Evolutionary conservation across 92 coral and sea anemone species (phyloP).

Genomic region (Actinostola sp.): DNA sequence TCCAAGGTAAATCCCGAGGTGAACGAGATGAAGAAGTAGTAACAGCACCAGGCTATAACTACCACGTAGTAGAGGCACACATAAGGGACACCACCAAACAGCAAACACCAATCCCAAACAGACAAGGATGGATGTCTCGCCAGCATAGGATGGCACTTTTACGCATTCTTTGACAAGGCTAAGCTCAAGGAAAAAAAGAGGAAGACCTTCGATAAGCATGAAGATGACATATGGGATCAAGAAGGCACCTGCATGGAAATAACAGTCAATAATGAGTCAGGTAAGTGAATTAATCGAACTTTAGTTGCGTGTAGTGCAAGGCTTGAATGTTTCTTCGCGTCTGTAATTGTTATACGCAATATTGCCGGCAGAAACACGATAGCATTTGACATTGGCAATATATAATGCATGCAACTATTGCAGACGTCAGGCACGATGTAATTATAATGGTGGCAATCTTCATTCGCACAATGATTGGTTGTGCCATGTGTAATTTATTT

Average conservation of each 20-base stretch:
- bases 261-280: background rate
- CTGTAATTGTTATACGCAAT: too few species aligned
- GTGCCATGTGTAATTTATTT: too few species aligned
- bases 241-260: constrained; percentile 76
- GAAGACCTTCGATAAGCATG: constrained; percentile 98
- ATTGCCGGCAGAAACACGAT: too few species aligned
- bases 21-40: constrained; percentile 92
- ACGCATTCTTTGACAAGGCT: constrained; percentile 93
- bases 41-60: constrained; percentile 97
- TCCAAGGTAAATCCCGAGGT: constrained; percentile 84
- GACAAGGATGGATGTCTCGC: constrained; percentile 93
- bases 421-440: too few species aligned
- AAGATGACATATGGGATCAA: constrained; percentile 94
- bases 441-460: too few species aligned
- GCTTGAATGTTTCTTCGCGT: too few species aligned
- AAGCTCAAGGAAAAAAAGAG: constrained; percentile 93
- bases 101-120: constrained; percentile 95
- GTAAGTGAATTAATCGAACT: too few species aligned
- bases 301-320: too few species aligned
- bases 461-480: too few species aligned
- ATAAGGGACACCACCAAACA: constrained; percentile 93
- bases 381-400: too few species aligned
- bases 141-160: constrained; percentile 91
- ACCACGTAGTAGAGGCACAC: constrained; percentile 91
- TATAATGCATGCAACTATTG: too few species aligned